These are phyloP conservation scores for Egretta garzetta DNA, from an alignment of 2,113 vertebrate genomes.

Conservation along the genomic window DNA sequence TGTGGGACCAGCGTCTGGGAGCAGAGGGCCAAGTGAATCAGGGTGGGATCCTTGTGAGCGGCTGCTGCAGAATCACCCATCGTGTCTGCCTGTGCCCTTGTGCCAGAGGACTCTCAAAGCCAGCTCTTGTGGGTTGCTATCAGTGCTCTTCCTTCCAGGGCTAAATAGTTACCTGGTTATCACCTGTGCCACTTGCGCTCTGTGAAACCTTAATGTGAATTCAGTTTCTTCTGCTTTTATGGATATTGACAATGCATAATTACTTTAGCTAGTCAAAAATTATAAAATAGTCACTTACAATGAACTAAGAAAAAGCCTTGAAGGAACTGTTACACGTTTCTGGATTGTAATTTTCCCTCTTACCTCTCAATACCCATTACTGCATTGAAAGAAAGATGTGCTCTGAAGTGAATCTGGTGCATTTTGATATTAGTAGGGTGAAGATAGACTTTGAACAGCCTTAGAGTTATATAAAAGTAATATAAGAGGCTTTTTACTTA, in stretches of 20 bases:
- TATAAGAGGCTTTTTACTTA: background rate
- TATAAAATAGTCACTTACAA: background rate
- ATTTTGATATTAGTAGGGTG: background rate
- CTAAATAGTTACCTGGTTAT: background rate
- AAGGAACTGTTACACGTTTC: background rate
- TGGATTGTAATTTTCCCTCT: background rate
- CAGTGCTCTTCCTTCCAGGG: background rate
- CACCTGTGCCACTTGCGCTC: background rate
- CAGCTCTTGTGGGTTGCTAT: background rate
- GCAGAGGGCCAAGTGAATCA: background rate
- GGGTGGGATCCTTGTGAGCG: background rate
- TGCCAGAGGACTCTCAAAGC: background rate
- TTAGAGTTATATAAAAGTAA: background rate
- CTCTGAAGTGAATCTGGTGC: background rate
- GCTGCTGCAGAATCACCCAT: background rate
- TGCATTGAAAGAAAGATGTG: background rate
- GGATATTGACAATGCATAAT: background rate
- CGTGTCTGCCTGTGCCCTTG: background rate
- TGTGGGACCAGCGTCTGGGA: background rate
- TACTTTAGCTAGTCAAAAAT: background rate
- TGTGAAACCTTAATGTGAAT: background rate
- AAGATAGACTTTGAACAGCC: background rate
- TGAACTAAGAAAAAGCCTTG: background rate
- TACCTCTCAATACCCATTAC: background rate
- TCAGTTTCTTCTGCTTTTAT: background rate